Evolutionary conservation across 2,113 vertebrate genomes (phyloP).

Genomic region (Sinocyclocheilus anophthalmus): DNA sequence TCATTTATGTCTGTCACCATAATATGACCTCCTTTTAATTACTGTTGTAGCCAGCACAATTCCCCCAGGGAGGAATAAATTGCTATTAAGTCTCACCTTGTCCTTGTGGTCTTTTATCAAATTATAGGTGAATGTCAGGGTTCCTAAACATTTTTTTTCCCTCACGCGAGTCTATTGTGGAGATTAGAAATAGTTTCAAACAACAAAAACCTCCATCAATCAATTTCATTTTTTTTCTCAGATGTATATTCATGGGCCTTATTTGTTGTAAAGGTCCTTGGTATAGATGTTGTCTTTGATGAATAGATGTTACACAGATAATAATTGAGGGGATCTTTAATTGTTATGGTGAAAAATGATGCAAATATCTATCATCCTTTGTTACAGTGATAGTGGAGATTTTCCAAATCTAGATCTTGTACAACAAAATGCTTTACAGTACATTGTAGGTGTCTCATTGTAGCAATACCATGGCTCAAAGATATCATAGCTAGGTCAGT

Average conservation of each 20-base stretch:
- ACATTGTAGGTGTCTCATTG: background rate
- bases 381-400: background rate
- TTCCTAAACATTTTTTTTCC: background rate
- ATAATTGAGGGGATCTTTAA: background rate
- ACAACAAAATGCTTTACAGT: background rate
- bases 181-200: slow-evolving; percentile 47
- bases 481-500: background rate
- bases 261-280: background rate
- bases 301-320: background rate
- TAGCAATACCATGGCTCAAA: background rate
- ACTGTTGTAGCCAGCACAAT: slow-evolving; percentile 55
- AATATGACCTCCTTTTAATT: slow-evolving; percentile 46
- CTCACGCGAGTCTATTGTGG: slow-evolving; percentile 3
- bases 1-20: slow-evolving; percentile 47
- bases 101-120: slow-evolving; percentile 59
- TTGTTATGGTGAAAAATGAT: background rate
- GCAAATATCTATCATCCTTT: background rate
- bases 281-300: too few species aligned
- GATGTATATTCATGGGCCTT: background rate
- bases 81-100: slow-evolving; percentile 61
- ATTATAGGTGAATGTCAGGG: slow-evolving; percentile 58
- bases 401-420: too few species aligned
- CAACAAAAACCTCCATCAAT: background rate
- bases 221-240: background rate
- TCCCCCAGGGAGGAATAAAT: slow-evolving; percentile 52